Evolutionary conservation across 2,888 invertebrate genomes (phyloP).

Genomic region (Macropis europaea): DNA sequence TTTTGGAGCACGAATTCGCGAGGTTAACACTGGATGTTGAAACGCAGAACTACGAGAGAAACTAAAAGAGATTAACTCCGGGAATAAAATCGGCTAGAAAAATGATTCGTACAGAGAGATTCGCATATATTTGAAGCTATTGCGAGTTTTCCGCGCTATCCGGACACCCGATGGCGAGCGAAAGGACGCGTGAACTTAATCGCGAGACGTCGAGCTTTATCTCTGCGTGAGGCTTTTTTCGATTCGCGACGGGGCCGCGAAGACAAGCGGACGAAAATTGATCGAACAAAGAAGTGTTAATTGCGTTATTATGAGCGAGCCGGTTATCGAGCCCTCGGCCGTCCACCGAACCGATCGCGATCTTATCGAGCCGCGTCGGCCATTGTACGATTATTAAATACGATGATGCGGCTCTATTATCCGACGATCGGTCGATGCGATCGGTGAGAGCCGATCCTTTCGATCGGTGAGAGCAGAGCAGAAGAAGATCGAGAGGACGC

Average conservation of each 20-base stretch:
- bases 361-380: slow-evolving; percentile 66
- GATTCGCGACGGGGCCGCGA: slow-evolving; percentile 41
- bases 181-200: too few relatives aligned
- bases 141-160: too few relatives aligned
- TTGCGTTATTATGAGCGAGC: slow-evolving; percentile 74
- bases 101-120: too few relatives aligned
- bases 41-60: too few relatives aligned
- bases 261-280: slow-evolving; percentile 55
- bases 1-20: too few relatives aligned
- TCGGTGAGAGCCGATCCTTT: slow-evolving; percentile 42
- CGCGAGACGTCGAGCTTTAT: background rate
- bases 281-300: slow-evolving; percentile 76
- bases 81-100: too few relatives aligned
- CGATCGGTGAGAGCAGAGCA: slow-evolving; percentile 37
- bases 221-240: slow-evolving; percentile 16
- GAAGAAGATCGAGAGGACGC: slow-evolving; percentile 53
- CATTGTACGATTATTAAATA: slow-evolving; percentile 79
- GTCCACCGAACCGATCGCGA: slow-evolving; percentile 64
- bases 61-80: too few relatives aligned
- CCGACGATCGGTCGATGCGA: slow-evolving; percentile 60
- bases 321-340: slow-evolving; percentile 48
- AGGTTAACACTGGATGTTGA: too few relatives aligned
- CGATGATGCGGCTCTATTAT: slow-evolving; percentile 78
- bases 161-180: too few relatives aligned
- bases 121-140: too few relatives aligned